phyloP scores from a whole-genome alignment of 2,797 vertebrate species.

The Arctocebus calabarensis region DNA sequence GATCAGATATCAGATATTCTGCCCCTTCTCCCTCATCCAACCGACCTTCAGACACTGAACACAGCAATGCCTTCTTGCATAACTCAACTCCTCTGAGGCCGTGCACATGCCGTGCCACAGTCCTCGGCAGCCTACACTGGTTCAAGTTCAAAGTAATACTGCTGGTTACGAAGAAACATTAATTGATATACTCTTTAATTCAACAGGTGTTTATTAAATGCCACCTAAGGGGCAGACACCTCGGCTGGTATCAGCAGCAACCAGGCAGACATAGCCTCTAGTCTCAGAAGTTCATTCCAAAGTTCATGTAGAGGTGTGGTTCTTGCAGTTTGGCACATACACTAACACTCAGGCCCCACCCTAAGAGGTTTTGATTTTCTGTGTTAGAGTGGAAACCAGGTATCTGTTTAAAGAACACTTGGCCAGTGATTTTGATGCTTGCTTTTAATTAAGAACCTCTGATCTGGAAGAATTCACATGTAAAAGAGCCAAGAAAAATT shows the following conservation, averaged over 20 bases:
- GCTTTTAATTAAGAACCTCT: constrained; percentile 58
- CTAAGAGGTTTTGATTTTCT: not conserved
- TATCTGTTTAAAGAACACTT: not conserved
- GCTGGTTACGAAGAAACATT: not conserved
- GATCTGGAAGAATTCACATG: constrained; percentile 29
- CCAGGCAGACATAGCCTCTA: not conserved
- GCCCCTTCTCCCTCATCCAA: not conserved
- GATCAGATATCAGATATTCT: not conserved
- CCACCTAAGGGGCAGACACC: not conserved
- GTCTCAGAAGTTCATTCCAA: not conserved
- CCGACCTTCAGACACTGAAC: not conserved
- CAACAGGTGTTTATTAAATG: not conserved
- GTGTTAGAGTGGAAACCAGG: not conserved
- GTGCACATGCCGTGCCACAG: not conserved
- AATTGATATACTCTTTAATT: not conserved
- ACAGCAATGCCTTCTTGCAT: not conserved
- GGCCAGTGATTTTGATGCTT: not conserved
- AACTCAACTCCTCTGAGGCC: not conserved
- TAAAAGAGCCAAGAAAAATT: not conserved
- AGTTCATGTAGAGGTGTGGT: not conserved
- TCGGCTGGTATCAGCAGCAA: not conserved
- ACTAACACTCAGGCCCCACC: not conserved
- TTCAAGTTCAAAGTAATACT: not conserved
- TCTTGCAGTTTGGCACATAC: not conserved
- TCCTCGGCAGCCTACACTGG: not conserved